phyloP scores from a whole-genome alignment of 2,888 invertebrate genomes.

The Phrixothrix hirtus region DNA sequence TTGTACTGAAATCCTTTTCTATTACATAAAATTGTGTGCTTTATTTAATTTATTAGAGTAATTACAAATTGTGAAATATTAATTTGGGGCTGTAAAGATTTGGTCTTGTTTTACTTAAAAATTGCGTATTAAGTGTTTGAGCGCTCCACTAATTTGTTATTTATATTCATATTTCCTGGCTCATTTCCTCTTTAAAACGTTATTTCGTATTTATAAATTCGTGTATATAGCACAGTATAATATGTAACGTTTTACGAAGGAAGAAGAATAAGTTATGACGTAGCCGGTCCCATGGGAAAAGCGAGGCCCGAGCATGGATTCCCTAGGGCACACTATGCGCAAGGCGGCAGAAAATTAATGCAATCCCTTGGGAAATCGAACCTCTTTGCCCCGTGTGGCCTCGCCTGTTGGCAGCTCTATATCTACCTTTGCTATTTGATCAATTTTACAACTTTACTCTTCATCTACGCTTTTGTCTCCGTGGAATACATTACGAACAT shows the following conservation, averaged over 20 bases:
- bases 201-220: constrained; percentile 41
- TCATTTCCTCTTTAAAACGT: constrained; percentile 24
- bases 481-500: neutral
- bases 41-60: no score
- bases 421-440: constrained; percentile 45
- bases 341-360: constrained; percentile 79
- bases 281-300: constrained; percentile 48
- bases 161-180: constrained; percentile 20
- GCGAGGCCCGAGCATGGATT: constrained; percentile 52
- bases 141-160: constrained; percentile 11
- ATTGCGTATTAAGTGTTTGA: neutral
- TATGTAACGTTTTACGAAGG: constrained; percentile 50
- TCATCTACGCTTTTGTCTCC: constrained; percentile 24
- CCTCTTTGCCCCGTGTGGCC: constrained; percentile 57
- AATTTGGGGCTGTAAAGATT: no score
- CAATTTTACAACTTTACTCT: constrained; percentile 39
- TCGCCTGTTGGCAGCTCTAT: constrained; percentile 48
- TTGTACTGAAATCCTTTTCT: no score
- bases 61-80: no score
- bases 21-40: no score
- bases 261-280: constrained; percentile 56
- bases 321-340: constrained; percentile 71
- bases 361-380: constrained; percentile 69
- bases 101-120: constrained; percentile 4
- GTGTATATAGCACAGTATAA: constrained; percentile 43